A percentile compares a stretch with the other conserved stretches of the same genome.
These are phyloP conservation scores for Beris morrisii DNA, from an alignment of 2,888 invertebrate species.

Conservation along the genomic window DNA sequence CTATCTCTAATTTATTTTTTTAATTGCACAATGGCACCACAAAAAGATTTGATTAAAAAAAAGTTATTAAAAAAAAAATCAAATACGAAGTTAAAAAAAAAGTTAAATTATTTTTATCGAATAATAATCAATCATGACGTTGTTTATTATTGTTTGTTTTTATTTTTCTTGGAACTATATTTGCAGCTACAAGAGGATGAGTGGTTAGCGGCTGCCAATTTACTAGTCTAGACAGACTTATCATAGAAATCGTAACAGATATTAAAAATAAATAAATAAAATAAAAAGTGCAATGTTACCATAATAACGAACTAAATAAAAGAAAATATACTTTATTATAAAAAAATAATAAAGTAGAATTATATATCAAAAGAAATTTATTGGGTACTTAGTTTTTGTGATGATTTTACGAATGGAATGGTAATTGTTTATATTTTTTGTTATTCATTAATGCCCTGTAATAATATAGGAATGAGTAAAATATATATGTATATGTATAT, in stretches of 20 bases:
- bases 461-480: slow-evolving; percentile 17
- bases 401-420: slow-evolving; percentile 28
- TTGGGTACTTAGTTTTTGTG: slow-evolving; percentile 29
- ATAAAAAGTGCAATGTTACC: slow-evolving; percentile 28
- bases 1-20: neutral
- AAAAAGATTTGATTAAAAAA: slow-evolving; percentile 32
- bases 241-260: slow-evolving; percentile 36
- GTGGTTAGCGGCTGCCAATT: slow-evolving; percentile 84
- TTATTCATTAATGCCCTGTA: slow-evolving; percentile 28
- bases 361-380: slow-evolving; percentile 16
- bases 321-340: slow-evolving; percentile 22
- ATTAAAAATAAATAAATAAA: slow-evolving; percentile 10
- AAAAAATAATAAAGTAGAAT: neutral
- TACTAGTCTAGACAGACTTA: slow-evolving; percentile 68
- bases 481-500: slow-evolving; percentile 10
- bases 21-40: slow-evolving; percentile 26
- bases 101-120: neutral
- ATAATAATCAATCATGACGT: neutral
- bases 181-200: slow-evolving; percentile 84
- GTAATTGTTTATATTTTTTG: slow-evolving; percentile 18
- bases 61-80: neutral
- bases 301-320: slow-evolving; percentile 8
- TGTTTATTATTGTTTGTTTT: slow-evolving; percentile 10
- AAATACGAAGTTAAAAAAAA: neutral
- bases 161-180: slow-evolving; percentile 5